A percentile compares a stretch with the other conserved stretches of the same genome.
phyloP scores from a whole-genome alignment of 1,140 invertebrate genomes.

The Drosophila miranda region DNA sequence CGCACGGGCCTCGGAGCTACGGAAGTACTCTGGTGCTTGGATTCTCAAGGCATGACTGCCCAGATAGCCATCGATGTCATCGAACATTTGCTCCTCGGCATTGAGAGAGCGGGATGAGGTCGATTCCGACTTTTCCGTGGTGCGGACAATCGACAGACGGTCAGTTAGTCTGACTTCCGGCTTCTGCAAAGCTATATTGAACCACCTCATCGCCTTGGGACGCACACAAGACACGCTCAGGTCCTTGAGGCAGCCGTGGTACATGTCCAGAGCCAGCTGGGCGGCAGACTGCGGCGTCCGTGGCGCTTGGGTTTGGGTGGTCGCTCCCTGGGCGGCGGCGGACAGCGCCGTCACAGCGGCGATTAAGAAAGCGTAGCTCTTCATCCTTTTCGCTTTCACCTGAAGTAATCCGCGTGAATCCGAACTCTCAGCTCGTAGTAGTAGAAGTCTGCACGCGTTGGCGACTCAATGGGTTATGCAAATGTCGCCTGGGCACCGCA shows the following conservation, averaged over 20 bases:
- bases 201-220: conserved; percentile 89
- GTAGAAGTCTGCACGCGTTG: conserved; percentile 63
- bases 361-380: conserved; percentile 47
- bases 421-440: conserved; percentile 20
- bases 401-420: conserved; percentile 1
- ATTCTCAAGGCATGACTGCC: conserved; percentile 86
- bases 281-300: conserved; percentile 82
- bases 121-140: conserved; percentile 75
- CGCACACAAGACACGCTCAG: conserved; percentile 88
- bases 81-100: conserved; percentile 83
- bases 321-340: conserved; percentile 44
- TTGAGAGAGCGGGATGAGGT: conserved; percentile 27
- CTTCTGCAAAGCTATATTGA: conserved; percentile 86
- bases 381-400: conserved; percentile 59
- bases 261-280: conserved; percentile 85
- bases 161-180: conserved; percentile 89
- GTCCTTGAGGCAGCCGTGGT: conserved; percentile 85
- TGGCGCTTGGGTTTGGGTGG: conserved; percentile 37
- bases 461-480: conserved; percentile 80
- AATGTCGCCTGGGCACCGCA: conserved; percentile 60
- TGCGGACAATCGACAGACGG: conserved; percentile 87
- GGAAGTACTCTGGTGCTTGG: conserved; percentile 85
- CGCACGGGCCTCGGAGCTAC: conserved; percentile 83
- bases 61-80: conserved; percentile 86
- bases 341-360: conserved; percentile 53